Base-by-base conservation (phyloP, 2,113 vertebrate species). In the Burhinus oedicnemus region DNA sequence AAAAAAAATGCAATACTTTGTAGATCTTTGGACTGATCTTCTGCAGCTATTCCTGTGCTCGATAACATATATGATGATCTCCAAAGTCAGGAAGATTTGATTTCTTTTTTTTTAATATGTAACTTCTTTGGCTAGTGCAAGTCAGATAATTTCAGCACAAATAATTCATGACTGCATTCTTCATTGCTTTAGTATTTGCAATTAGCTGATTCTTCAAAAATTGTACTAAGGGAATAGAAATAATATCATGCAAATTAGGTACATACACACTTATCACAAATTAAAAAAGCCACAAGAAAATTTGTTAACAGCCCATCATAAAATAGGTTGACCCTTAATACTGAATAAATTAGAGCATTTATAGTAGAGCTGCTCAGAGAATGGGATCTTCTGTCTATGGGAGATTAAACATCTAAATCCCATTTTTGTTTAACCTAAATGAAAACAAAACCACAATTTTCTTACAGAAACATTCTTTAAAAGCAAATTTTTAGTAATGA, bases 31-130 rank as follows among this genome's bases (percentile, higher is more conserved):
- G 42, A 27, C 6, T 62, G 30, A 70, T 69, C 34, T 77, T 23
- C 8, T 74, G n/a, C 40, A 80, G 21, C 38, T 74, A 6, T 80
- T 60, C 38, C 19, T 52, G 14, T 32, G 9, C 16, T 52, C 77
- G 23, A 16, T 40, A 44, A 22, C 9, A 22, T 15, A 11, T 20
- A 26, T 45, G 32, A 74, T 69, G 26, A 76, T 20, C n/a, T 49
- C 9, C 60, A 25, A 89, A 72, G 29, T 36, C 8, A 65, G 23
- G 19, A 83, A 88, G 27, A 45, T 78, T 25, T 60, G 3, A 5
- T 45, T 32, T 21, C 0, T 55, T 29, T 23, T n/a, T 54, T 34
- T 36, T 71, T 32, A 42, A 23, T 0, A 1, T 29, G 5, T 52
- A 32, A 3, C 11, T 47, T 38, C 32, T 51, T 65, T 71, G 29